These are phyloP conservation scores for Chlorodrepanis virens DNA, from an alignment of 2,113 vertebrate species.

Conservation along the genomic window DNA sequence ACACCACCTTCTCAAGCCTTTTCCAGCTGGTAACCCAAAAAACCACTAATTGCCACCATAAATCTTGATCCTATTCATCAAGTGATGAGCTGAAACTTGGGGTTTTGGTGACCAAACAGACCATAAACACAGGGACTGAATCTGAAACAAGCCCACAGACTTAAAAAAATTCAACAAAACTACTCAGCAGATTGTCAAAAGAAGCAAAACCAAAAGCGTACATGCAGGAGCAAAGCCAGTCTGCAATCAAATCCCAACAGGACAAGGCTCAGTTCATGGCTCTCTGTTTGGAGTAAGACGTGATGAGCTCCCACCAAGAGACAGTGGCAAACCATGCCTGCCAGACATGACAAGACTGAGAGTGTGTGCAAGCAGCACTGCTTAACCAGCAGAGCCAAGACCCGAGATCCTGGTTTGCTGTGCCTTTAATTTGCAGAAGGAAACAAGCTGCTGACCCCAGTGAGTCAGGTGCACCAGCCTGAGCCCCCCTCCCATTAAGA, in stretches of 20 bases:
- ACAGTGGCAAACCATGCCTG: not conserved
- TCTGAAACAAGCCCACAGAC: not conserved
- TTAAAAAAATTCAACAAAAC: not conserved
- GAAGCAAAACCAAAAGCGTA: not conserved
- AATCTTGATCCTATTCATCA: conserved; percentile 8
- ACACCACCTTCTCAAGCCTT: not conserved
- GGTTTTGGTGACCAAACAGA: not conserved
- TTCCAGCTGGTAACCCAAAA: not conserved
- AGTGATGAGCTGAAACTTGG: not conserved
- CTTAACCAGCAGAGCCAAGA: not conserved
- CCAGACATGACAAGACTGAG: not conserved
- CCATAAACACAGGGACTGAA: not conserved
- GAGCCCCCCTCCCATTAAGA: not conserved
- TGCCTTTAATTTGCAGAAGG: not conserved
- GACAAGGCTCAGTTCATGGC: not conserved
- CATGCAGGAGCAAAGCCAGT: not conserved
- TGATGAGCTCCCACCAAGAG: not conserved
- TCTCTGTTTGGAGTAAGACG: not conserved
- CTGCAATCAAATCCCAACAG: not conserved
- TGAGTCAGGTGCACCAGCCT: not conserved
- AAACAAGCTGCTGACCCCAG: not conserved
- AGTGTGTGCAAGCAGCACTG: not conserved
- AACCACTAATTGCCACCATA: conserved; percentile 17
- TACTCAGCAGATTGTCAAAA: not conserved
- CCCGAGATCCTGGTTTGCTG: not conserved